Evolutionary conservation across 2,113 vertebrate species (phyloP).

Genomic region (Megaptera novaeangliae): DNA sequence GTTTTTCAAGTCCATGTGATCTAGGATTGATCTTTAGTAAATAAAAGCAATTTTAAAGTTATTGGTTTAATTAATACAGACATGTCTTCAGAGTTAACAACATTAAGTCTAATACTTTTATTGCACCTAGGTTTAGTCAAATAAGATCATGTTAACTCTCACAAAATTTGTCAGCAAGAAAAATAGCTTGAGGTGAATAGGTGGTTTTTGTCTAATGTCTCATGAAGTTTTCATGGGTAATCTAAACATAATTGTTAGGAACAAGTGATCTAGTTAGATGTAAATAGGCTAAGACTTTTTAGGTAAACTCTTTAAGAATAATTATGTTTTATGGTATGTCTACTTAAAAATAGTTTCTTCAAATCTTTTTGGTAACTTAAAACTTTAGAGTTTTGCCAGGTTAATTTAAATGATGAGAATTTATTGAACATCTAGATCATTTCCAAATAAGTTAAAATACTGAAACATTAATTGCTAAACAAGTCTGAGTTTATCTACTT

Average conservation of each 20-base stretch:
- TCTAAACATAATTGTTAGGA: neutral
- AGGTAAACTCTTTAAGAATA: neutral
- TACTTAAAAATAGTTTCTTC: neutral
- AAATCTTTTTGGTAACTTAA: neutral
- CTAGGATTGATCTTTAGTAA: neutral
- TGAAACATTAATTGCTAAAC: no score
- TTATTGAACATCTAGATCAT: no score
- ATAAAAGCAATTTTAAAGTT: neutral
- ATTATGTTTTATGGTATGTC: neutral
- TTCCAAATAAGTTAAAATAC: no score
- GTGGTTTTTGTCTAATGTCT: neutral
- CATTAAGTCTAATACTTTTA: neutral
- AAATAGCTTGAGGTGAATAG: neutral
- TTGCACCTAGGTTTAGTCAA: neutral
- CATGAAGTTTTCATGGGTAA: neutral
- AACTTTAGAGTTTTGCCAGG: neutral
- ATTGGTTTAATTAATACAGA: neutral
- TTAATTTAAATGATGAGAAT: no score
- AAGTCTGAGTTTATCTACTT: no score
- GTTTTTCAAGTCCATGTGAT: neutral
- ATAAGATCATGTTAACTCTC: neutral
- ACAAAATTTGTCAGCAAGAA: neutral
- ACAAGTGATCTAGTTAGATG: neutral
- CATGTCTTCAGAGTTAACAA: neutral
- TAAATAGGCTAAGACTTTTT: neutral